phyloP scores from a whole-genome alignment of 2,888 invertebrate genomes.

The Spicauda simplicius region DNA sequence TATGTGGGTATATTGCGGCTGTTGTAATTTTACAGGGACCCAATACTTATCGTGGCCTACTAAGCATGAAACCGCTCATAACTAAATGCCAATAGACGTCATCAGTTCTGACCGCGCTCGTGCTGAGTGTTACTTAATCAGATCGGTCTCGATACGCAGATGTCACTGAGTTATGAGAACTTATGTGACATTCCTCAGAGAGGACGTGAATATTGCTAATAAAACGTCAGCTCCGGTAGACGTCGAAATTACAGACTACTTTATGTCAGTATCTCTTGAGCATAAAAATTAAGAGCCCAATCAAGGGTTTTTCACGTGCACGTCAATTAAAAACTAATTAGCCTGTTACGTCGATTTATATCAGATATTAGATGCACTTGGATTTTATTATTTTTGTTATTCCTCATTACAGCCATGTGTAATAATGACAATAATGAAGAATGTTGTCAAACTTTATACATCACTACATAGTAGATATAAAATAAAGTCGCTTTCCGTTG shows the following conservation, averaged over 20 bases:
- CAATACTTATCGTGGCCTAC: background rate
- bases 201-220: background rate
- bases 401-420: too few species aligned
- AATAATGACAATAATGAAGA: too few species aligned
- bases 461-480: too few species aligned
- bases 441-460: too few species aligned
- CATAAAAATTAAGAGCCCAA: too few species aligned
- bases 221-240: background rate
- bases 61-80: background rate
- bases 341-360: too few species aligned
- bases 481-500: too few species aligned
- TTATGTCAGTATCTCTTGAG: too few species aligned
- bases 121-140: background rate
- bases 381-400: too few species aligned
- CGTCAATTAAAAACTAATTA: too few species aligned
- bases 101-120: background rate
- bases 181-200: background rate
- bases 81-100: background rate
- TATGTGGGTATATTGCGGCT: conserved; percentile 20
- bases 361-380: too few species aligned
- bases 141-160: background rate
- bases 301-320: too few species aligned
- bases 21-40: conserved; percentile 29
- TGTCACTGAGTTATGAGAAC: background rate
- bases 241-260: background rate